phyloP scores from a whole-genome alignment of 2,888 invertebrate genomes.

The Anthophora plumipes region DNA sequence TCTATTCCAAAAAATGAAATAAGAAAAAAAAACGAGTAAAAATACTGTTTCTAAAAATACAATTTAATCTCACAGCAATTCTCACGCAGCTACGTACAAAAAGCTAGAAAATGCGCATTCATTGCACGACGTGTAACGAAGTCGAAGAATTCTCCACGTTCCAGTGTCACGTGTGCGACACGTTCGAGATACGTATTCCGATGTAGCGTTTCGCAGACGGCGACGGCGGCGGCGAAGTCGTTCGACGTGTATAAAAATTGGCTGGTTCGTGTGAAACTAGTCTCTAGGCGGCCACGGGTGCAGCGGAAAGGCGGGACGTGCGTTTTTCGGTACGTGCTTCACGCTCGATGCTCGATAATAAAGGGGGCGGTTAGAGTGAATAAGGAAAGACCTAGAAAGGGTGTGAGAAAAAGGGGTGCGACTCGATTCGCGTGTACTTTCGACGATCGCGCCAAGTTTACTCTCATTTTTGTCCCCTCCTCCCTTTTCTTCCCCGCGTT shows the following conservation, averaged over 20 bases:
- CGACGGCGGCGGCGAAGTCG: constrained; percentile 32
- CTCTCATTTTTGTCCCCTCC: constrained; percentile 64
- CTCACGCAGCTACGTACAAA: background rate
- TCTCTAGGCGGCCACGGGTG: constrained; percentile 27
- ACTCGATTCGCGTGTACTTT: constrained; percentile 50
- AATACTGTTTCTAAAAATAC: too few species aligned
- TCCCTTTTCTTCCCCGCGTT: too few species aligned
- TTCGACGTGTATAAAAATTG: constrained; percentile 47
- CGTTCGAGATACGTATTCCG: constrained; percentile 34
- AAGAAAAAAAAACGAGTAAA: too few species aligned
- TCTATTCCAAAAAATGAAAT: too few species aligned
- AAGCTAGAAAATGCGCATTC: background rate
- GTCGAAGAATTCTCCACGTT: background rate
- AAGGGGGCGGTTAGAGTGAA: constrained; percentile 32
- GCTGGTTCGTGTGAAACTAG: constrained; percentile 32
- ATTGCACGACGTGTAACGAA: constrained; percentile 6
- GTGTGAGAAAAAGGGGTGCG: constrained; percentile 34
- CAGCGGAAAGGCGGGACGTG: constrained; percentile 38
- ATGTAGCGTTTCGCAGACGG: constrained; percentile 35
- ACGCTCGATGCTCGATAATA: constrained; percentile 60
- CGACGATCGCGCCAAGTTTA: constrained; percentile 68
- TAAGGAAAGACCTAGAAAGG: constrained; percentile 19
- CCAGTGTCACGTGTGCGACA: constrained; percentile 35
- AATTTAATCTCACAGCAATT: background rate
- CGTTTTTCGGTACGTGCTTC: constrained; percentile 65